Evolutionary conservation across 2,888 invertebrate genomes (phyloP).

Genomic region (Pristionchus exspectatus): DNA sequence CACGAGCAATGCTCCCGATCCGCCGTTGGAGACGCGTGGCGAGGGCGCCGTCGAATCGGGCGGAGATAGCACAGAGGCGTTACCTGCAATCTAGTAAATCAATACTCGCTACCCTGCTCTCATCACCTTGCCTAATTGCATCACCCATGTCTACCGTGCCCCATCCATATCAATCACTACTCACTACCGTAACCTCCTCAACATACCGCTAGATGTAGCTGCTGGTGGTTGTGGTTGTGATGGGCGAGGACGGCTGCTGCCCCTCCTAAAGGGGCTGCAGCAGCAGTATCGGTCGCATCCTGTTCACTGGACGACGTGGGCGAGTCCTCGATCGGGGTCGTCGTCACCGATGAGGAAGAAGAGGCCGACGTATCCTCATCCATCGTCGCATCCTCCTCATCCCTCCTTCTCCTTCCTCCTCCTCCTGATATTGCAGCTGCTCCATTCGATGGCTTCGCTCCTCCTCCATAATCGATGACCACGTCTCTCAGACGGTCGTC

Average conservation of each 20-base stretch:
- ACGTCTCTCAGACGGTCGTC: not conserved
- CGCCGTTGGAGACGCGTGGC: slow-evolving; percentile 46
- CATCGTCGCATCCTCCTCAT: not conserved
- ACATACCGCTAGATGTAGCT: slow-evolving; percentile 47
- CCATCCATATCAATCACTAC: slow-evolving; percentile 35
- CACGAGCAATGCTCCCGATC: not conserved
- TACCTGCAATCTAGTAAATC: slow-evolving; percentile 6
- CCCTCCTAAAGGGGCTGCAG: slow-evolving; percentile 32
- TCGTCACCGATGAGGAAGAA: not conserved
- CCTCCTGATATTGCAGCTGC: not conserved
- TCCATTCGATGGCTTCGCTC: not conserved
- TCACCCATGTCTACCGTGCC: not conserved
- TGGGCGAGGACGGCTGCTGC: not conserved
- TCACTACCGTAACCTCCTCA: not conserved
- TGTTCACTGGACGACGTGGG: slow-evolving; percentile 21
- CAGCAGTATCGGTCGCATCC: not conserved
- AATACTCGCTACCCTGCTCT: not conserved
- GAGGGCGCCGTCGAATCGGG: slow-evolving; percentile 56
- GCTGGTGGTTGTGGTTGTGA: not conserved
- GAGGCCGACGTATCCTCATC: not conserved
- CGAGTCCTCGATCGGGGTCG: not conserved
- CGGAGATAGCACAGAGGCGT: slow-evolving; percentile 52
- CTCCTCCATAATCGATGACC: not conserved
- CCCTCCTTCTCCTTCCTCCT: not conserved
- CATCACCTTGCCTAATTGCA: not conserved